Percentiles rank a stretch among this genome's conserved stretches.
Conservation (phyloP, 2,113 vertebrate species). For the Puffinus mauretanicus region DNA sequence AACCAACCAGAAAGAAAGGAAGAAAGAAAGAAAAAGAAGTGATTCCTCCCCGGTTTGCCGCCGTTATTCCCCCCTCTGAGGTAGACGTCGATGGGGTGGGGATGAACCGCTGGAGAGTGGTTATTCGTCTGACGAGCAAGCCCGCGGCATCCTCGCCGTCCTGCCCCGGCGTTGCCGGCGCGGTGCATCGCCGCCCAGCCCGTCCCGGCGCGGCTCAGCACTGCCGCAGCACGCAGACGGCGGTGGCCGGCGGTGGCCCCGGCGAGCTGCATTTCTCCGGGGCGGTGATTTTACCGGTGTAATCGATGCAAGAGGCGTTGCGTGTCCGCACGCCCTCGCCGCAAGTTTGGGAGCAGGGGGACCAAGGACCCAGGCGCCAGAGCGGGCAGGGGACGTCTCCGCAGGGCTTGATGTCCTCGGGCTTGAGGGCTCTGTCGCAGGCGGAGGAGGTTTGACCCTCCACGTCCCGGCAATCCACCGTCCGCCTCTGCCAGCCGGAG, state of each 20-base stretch:
- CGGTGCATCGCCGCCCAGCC: background rate
- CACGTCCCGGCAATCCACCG: constrained; percentile 83
- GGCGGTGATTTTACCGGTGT: constrained; percentile 72
- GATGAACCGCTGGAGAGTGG: constrained; percentile 71
- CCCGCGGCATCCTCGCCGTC: background rate
- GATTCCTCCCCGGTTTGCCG: background rate
- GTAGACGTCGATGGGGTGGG: constrained; percentile 85
- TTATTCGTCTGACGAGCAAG: constrained; percentile 8
- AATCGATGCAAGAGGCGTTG: constrained; percentile 79
- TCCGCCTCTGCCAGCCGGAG: constrained; percentile 88
- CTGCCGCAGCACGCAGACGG: constrained; percentile 72
- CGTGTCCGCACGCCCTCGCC: constrained; percentile 78
- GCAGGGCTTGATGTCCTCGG: constrained; percentile 85
- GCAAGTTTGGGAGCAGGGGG: constrained; percentile 83
- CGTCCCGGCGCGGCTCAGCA: constrained; percentile 67
- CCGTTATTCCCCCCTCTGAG: constrained; percentile 76
- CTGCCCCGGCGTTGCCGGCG: constrained; percentile 12
- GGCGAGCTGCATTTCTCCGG: constrained; percentile 77
- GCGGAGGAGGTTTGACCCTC: constrained; percentile 77
- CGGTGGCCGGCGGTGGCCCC: constrained; percentile 56
- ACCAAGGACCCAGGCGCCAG: constrained; percentile 83
- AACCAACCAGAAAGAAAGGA: background rate
- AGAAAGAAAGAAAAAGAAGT: background rate
- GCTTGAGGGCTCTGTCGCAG: constrained; percentile 84
- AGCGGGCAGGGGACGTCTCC: constrained; percentile 85